A percentile compares a stretch with the other conserved stretches of the same genome.
These are phyloP conservation scores for Tyrannus savana DNA, from an alignment of 2,113 vertebrate species.

Conservation along the genomic window DNA sequence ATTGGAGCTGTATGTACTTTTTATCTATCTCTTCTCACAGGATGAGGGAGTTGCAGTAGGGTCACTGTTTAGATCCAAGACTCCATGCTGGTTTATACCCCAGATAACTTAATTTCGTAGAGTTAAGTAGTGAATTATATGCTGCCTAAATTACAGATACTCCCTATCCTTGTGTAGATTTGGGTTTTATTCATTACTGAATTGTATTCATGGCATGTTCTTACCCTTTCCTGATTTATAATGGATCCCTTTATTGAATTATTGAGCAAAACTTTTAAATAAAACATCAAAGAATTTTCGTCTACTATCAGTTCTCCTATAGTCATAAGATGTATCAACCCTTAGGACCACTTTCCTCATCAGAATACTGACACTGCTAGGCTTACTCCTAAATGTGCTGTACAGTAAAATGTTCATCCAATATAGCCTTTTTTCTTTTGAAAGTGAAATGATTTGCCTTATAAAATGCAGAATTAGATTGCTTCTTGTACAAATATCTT, in stretches of 20 bases:
- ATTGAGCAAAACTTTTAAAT: constrained; percentile 69
- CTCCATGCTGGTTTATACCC: background rate
- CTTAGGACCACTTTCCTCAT: constrained; percentile 22
- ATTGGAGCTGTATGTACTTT: background rate
- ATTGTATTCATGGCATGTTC: constrained; percentile 34
- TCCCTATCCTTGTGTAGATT: background rate
- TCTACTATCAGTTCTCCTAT: constrained; percentile 45
- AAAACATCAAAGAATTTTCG: constrained; percentile 63
- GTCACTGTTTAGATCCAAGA: background rate
- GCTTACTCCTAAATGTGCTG: constrained; percentile 3
- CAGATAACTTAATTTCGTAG: background rate
- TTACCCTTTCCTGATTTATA: constrained; percentile 53
- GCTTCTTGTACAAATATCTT: background rate
- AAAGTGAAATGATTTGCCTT: constrained; percentile 23
- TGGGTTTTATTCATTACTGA: constrained; percentile 14
- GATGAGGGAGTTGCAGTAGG: background rate
- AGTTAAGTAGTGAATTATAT: background rate
- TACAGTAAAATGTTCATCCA: background rate
- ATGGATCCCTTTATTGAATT: constrained; percentile 68
- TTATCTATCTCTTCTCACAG: background rate
- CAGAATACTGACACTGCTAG: constrained; percentile 20
- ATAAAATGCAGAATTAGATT: background rate
- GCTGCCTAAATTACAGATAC: background rate
- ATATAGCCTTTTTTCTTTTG: background rate
- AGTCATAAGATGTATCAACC: constrained; percentile 40